phyloP scores from a whole-genome alignment of 2,113 vertebrate species.

The Leptobrachium leishanense region DNA sequence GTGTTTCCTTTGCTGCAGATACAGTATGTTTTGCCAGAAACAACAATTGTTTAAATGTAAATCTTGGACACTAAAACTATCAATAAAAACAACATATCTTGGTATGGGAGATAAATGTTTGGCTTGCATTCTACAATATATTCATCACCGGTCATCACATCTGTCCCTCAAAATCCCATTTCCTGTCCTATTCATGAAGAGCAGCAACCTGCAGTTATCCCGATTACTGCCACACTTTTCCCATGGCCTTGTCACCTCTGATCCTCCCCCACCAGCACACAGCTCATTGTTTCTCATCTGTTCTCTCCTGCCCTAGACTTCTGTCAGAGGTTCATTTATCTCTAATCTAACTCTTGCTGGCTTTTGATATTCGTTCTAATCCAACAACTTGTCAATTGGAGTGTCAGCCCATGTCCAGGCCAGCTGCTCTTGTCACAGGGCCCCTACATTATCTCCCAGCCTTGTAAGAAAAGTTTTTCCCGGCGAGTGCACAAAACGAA shows the following conservation, averaged over 20 bases:
- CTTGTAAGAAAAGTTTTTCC: constrained; percentile 61
- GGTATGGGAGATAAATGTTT: background rate
- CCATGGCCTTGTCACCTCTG: constrained; percentile 74
- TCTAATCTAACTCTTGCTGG: constrained; percentile 66
- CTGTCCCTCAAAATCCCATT: constrained; percentile 71
- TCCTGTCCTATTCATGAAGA: constrained; percentile 72
- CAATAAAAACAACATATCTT: too few species aligned
- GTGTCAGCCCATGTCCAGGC: constrained; percentile 70
- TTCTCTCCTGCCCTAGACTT: constrained; percentile 70
- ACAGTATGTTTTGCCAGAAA: too few species aligned
- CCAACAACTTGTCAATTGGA: constrained; percentile 71
- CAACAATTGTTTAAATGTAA: too few species aligned
- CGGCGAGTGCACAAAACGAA: constrained; percentile 51
- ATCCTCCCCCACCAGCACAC: constrained; percentile 55
- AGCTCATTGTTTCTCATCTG: constrained; percentile 74
- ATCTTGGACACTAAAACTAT: too few species aligned
- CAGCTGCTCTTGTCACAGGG: constrained; percentile 69
- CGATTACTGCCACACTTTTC: constrained; percentile 71
- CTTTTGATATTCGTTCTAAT: constrained; percentile 73
- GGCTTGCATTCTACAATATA: constrained; percentile 61
- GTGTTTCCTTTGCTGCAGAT: too few species aligned
- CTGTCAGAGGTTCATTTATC: constrained; percentile 71
- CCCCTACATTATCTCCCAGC: constrained; percentile 58
- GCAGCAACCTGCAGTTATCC: constrained; percentile 69
- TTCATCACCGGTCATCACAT: constrained; percentile 69